Conservation (phyloP, 2,797 vertebrate genomes). For the Fratercula arctica region DNA sequence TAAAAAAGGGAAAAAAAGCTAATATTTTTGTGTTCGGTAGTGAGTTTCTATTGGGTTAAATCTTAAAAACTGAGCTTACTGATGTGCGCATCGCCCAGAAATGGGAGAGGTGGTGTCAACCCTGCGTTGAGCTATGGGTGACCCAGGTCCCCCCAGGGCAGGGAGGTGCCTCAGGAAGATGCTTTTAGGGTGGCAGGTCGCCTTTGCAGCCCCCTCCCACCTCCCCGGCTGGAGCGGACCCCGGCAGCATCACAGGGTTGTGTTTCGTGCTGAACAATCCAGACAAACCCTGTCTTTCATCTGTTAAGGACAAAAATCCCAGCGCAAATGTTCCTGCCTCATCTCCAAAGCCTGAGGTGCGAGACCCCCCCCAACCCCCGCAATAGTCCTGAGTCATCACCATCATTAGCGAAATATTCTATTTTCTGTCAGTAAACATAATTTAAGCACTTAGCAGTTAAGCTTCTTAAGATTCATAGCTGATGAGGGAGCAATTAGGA, state of each 20-base stretch:
- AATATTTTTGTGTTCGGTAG: neutral
- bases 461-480: constrained; percentile 76
- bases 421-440: constrained; percentile 74
- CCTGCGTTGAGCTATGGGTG: neutral
- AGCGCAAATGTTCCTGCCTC: neutral
- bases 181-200: neutral
- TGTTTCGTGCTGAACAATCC: neutral
- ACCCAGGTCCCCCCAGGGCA: neutral
- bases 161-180: neutral
- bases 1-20: neutral
- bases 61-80: neutral
- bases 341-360: constrained; percentile 9
- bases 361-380: neutral
- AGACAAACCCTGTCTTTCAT: neutral
- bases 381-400: constrained; percentile 51
- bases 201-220: neutral
- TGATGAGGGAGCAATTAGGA: constrained; percentile 76
- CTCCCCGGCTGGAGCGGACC: neutral
- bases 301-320: neutral
- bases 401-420: constrained; percentile 66
- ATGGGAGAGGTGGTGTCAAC: neutral
- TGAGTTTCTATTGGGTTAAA: neutral
- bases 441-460: constrained; percentile 71
- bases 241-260: neutral
- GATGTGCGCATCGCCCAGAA: accelerated